Evolutionary conservation across 2,888 invertebrate genomes (phyloP).

Genomic region (Gastrophysa polygoni): DNA sequence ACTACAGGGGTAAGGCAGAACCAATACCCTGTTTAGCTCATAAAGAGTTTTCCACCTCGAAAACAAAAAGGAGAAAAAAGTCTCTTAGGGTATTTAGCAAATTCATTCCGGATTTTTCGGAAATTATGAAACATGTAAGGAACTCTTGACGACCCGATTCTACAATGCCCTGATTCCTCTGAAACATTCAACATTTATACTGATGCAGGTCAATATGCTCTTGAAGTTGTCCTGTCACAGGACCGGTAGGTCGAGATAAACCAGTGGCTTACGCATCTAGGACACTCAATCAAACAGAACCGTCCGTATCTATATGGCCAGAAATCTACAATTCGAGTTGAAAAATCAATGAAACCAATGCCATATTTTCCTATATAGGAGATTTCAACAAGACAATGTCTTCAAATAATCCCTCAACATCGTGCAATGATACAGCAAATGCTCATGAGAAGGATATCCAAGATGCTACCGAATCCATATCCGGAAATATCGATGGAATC

Average conservation of each 20-base stretch:
- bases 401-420: background rate
- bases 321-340: conserved; percentile 9
- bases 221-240: conserved; percentile 40
- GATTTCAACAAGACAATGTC: background rate
- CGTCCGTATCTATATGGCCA: conserved; percentile 32
- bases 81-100: too few species aligned
- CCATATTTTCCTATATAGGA: background rate
- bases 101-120: too few species aligned
- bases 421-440: background rate
- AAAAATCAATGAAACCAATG: background rate
- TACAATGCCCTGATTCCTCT: conserved; percentile 39
- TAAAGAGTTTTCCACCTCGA: too few species aligned
- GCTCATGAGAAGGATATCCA: background rate
- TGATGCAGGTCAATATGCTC: conserved; percentile 34
- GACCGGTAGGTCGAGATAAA: conserved; percentile 29
- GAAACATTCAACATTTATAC: conserved; percentile 40
- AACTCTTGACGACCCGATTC: conserved; percentile 29
- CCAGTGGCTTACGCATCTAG: conserved; percentile 34
- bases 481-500: too few species aligned
- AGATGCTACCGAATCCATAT: background rate
- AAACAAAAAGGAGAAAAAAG: too few species aligned
- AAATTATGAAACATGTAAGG: conserved; percentile 21
- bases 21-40: too few species aligned
- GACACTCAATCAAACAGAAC: conserved; percentile 23
- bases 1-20: too few species aligned